phyloP scores from a whole-genome alignment of 1,140 invertebrate species.

The Pectinophora gossypiella region DNA sequence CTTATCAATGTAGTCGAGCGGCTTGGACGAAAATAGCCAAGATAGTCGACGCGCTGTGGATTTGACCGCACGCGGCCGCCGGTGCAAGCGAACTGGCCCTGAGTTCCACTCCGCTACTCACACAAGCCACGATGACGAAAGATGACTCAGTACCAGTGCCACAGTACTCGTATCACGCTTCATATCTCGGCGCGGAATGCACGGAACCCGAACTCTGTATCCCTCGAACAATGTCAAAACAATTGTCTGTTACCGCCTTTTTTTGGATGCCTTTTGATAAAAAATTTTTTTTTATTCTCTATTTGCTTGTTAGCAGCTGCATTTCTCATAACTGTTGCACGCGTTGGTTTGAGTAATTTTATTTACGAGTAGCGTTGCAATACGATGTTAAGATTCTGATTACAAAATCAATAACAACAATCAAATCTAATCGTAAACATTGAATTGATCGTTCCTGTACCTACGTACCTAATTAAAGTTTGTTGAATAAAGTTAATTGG shows the following conservation, averaged over 20 bases:
- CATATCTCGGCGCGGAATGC: conserved; percentile 26
- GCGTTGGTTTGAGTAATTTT: not conserved
- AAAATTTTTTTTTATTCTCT: not conserved
- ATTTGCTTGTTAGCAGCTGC: not conserved
- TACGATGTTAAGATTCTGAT: no score
- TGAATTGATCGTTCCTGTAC: no score
- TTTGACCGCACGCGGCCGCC: conserved; percentile 48
- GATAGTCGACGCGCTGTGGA: conserved; percentile 25
- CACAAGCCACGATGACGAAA: conserved; percentile 41
- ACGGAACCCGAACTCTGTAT: conserved; percentile 12
- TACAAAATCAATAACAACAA: no score
- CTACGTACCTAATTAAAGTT: no score
- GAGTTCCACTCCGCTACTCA: conserved; percentile 19
- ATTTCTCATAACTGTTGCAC: not conserved
- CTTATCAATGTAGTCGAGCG: conserved; percentile 48
- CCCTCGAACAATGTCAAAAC: conserved; percentile 18
- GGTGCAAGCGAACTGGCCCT: conserved; percentile 64
- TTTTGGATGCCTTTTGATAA: conserved; percentile 1
- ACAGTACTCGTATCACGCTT: conserved; percentile 30
- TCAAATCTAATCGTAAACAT: no score
- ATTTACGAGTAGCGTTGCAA: no score
- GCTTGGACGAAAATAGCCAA: conserved; percentile 46
- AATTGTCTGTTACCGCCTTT: conserved; percentile 6
- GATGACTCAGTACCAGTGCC: conserved; percentile 54
- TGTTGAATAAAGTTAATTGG: no score